Percentiles rank a stretch among this genome's conserved stretches.
Conservation (phyloP, 1,140 invertebrate genomes). For the Oreohelix idahoensis region DNA sequence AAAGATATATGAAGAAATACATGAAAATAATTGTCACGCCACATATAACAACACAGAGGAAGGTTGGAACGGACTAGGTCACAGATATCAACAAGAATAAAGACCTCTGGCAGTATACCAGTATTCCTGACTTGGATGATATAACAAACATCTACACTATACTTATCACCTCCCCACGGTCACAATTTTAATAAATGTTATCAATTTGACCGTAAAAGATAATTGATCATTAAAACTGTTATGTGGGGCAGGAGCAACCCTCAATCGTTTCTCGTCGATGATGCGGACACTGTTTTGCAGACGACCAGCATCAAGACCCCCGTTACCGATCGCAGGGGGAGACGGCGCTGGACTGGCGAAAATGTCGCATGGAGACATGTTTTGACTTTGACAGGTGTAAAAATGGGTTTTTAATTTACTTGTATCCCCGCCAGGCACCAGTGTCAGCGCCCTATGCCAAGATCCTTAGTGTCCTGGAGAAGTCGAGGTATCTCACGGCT, state of each 20-base stretch:
- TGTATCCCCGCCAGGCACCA: slow-evolving; percentile 85
- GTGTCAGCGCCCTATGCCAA: slow-evolving; percentile 86
- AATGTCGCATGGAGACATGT: slow-evolving; percentile 94
- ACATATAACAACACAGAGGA: no score
- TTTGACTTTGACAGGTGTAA: slow-evolving; percentile 91
- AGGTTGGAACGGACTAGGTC: no score
- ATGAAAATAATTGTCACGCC: no score
- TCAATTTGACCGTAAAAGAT: no score
- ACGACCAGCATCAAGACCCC: slow-evolving; percentile 60
- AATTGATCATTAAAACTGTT: no score
- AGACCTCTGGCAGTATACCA: no score
- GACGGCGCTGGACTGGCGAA: slow-evolving; percentile 22
- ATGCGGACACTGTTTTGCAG: slow-evolving; percentile 60
- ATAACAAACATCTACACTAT: no score
- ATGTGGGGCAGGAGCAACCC: slow-evolving; percentile 27
- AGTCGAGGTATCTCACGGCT: slow-evolving; percentile 91
- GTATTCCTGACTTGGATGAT: no score
- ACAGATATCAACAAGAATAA: no score
- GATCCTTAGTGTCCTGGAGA: slow-evolving; percentile 90
- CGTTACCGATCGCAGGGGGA: slow-evolving; percentile 41
- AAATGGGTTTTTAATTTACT: slow-evolving; percentile 88
- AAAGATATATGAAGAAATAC: no score
- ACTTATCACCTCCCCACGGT: no score
- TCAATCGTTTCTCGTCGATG: slow-evolving; percentile 61
- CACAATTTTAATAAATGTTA: no score